Evolutionary conservation across 64 coral and sea anemone species (phyloP), one percentile per base, ranked within the genome.

Genomic region (Catalaphyllia jardinei): DNA sequence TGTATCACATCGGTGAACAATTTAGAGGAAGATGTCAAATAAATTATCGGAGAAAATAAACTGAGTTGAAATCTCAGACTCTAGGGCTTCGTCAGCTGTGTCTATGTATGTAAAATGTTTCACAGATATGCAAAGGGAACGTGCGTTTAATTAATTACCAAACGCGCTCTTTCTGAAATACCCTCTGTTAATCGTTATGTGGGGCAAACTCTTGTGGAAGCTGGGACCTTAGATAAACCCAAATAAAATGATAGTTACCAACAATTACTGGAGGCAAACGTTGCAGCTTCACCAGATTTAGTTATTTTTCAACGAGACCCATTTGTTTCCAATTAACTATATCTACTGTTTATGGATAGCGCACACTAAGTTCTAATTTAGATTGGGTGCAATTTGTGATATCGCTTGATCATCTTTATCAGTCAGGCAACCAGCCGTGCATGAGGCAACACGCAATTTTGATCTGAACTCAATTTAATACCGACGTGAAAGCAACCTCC

Each of bases 291-390:
- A 11, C 65, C 25, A n/a, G n/a, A 25, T 69, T 65, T 65, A 8
- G 18, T 22, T 22, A 24, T 24, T 65, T 18, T 19, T 69, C 65
- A 27, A 69, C 65, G 63, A 14, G 24, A 25, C 3, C 63, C 81
- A 85, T 85, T 85, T 85, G 81, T 85, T 85, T 71, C 28, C 81
- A 85, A 85, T 85, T 85, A 85, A 69, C 81, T 71, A 13, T 69
- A 85, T 85, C 81, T 85, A 28, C 62, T 85, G 81, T 85, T 85
- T 85, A 85, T 85, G 81, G 38, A 85, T 71, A 20, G 30, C n/a
- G 63, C 33, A 85, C 64, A 71, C 54, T 57, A 71, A 85, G 63
- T 85, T 85, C 62, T 85, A 71, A 71, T 85, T 85, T 85, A 71
- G 42, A 72, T 65, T 71, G 81, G 18, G 25, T 50, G 81, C 33